These are phyloP conservation scores for Camptogramma bilineatum DNA, from an alignment of 2,888 invertebrate genomes.

Conservation along the genomic window DNA sequence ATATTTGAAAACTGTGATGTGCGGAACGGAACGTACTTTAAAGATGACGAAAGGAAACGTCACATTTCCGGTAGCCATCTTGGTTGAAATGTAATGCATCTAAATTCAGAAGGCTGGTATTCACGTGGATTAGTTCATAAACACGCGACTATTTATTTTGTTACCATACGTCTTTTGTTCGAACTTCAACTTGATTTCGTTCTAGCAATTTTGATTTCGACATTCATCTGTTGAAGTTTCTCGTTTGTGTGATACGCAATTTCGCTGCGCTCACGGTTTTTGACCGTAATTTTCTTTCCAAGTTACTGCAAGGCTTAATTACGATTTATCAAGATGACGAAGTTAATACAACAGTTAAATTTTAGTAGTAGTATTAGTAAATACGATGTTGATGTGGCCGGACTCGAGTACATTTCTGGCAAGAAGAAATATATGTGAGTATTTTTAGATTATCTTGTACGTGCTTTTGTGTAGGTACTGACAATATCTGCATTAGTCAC, in stretches of 20 bases:
- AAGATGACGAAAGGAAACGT: constrained; percentile 52
- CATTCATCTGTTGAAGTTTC: constrained; percentile 49
- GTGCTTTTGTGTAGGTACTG: constrained; percentile 29
- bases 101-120: constrained; percentile 55
- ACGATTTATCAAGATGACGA: constrained; percentile 82
- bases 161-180: constrained; percentile 48
- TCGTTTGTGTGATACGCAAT: constrained; percentile 65
- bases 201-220: constrained; percentile 40
- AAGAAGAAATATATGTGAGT: constrained; percentile 73
- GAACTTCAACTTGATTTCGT: constrained; percentile 53
- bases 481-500: constrained; percentile 21
- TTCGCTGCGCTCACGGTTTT: constrained; percentile 63
- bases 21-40: constrained; percentile 31
- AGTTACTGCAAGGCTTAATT: constrained; percentile 78
- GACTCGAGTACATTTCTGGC: constrained; percentile 60
- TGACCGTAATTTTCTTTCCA: constrained; percentile 70
- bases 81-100: constrained; percentile 64
- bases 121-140: constrained; percentile 53
- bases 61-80: constrained; percentile 77
- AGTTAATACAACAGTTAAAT: constrained; percentile 83
- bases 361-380: constrained; percentile 85
- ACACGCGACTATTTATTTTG: constrained; percentile 48
- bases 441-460: constrained; percentile 32
- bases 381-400: constrained; percentile 67
- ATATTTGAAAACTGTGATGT: neutral